Base-by-base conservation (phyloP, 2,888 invertebrate species). In the Pseudeuparius sepicola region DNA sequence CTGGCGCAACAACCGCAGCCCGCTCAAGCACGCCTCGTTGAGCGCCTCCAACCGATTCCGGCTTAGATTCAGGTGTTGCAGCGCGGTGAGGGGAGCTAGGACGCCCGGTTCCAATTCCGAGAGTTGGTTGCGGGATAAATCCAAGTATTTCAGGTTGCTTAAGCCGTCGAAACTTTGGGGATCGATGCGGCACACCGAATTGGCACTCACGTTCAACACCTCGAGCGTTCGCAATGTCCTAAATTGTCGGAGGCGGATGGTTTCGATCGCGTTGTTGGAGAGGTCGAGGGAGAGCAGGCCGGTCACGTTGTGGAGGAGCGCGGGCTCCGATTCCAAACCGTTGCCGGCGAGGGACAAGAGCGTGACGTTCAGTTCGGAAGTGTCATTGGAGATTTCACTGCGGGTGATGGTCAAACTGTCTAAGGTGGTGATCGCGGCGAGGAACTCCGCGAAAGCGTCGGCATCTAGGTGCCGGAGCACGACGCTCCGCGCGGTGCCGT, bases 1-100 rank as follows among this genome's bases (percentile, higher is more conserved):
- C 52, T 78, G 76, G 50, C 76, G 73, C 41, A 82, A 59, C 46
- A 71, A 62, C 54, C 70, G 65, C 20, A 74, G 56, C 46, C 71
- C 73, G 43, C 70, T 70, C 51, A 82, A 80, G 57, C 75, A 74
- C 37, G 69, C 68, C 45, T 74, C 73, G 30, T 72, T 69, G n/a
- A 83, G 64, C 38, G 68, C 66, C 49, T 71, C 67, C 40, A 84
- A 61, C 40, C 65, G 66, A 54, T 84, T 84, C 36, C 73, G 69
- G 51, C 80, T 78, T 36, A 84, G 63, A 55, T 81, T 78, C n/a
- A 84, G 64, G 50, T 77, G 70, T 52, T 79, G 78, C 13, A 84
- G 62, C 44, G 65, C 71, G 44, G 64, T 65, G 29, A 75, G 58
- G 3, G 74, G 68, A 14, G 65, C 63, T 44, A 82, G 71, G 17